Conservation (phyloP, 1,140 invertebrate genomes). For the Euura saliciscinereae region DNA sequence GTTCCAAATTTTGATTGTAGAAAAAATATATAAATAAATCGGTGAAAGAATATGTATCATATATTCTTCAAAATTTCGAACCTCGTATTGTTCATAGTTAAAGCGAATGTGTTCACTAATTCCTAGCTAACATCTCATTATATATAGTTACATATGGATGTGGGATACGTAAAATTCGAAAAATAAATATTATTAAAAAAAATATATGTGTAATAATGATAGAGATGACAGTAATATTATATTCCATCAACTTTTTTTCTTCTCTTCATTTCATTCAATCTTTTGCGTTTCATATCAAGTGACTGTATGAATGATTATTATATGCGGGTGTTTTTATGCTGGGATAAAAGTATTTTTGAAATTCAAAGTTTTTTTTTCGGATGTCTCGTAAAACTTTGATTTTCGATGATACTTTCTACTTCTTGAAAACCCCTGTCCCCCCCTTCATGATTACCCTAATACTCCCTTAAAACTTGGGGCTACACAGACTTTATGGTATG, state of each 20-base stretch:
- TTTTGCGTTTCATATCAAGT: background rate
- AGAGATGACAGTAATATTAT: background rate
- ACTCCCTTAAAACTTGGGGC: background rate
- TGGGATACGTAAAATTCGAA: background rate
- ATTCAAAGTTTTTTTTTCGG: background rate
- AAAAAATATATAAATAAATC: no score
- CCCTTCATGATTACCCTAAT: background rate
- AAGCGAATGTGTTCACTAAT: slow-evolving; percentile 1
- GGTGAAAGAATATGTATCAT: no score
- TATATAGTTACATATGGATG: background rate
- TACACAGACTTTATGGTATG: background rate
- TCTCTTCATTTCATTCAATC: background rate
- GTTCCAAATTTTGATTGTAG: slow-evolving; percentile 1
- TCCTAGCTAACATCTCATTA: background rate
- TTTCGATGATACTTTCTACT: background rate
- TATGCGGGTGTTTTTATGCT: background rate
- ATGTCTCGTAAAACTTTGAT: background rate
- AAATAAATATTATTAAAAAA: background rate
- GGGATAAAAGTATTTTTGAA: background rate
- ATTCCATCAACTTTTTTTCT: background rate
- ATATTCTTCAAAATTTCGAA: background rate
- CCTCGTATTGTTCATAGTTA: background rate
- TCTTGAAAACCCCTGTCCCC: background rate
- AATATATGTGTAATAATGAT: background rate
- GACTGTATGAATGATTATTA: background rate